Percentiles rank a stretch among this genome's conserved stretches.
phyloP scores from a whole-genome alignment of 2,888 invertebrate species.

The Lasioglossum pauxillum region DNA sequence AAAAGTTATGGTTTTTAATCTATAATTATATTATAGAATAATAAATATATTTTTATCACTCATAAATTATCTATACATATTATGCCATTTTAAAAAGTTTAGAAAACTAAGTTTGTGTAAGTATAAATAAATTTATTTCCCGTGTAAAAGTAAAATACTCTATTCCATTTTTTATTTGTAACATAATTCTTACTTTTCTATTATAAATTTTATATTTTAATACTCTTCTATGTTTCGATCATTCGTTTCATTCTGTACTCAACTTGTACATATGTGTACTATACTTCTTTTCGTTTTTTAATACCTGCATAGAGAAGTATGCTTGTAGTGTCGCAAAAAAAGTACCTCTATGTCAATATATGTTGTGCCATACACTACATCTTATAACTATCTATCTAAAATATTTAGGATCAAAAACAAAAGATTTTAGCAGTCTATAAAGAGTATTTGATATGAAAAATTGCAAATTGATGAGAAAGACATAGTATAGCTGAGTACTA shows the following conservation, averaged over 20 bases:
- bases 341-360: conserved; percentile 20
- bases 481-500: neutral
- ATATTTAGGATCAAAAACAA: conserved; percentile 19
- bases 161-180: conserved; percentile 23
- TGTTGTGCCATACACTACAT: conserved; percentile 23
- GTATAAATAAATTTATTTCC: conserved; percentile 50
- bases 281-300: conserved; percentile 3
- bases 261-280: neutral
- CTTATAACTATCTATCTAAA: conserved; percentile 31
- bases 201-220: conserved; percentile 5
- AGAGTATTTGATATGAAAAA: conserved; percentile 8
- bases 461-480: conserved; percentile 17
- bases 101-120: conserved; percentile 48
- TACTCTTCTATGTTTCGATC: neutral
- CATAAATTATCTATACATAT: conserved; percentile 44
- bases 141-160: conserved; percentile 35
- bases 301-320: neutral
- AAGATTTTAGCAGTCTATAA: conserved; percentile 14
- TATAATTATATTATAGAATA: conserved; percentile 41
- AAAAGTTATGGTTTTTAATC: conserved; percentile 49
- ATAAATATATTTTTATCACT: conserved; percentile 56
- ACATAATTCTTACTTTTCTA: conserved; percentile 6
- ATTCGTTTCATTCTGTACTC: conserved; percentile 3
- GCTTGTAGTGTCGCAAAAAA: conserved; percentile 1
- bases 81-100: conserved; percentile 36